These are phyloP conservation scores for Limanda limanda DNA, from an alignment of 2,113 vertebrate species.

Conservation along the genomic window DNA sequence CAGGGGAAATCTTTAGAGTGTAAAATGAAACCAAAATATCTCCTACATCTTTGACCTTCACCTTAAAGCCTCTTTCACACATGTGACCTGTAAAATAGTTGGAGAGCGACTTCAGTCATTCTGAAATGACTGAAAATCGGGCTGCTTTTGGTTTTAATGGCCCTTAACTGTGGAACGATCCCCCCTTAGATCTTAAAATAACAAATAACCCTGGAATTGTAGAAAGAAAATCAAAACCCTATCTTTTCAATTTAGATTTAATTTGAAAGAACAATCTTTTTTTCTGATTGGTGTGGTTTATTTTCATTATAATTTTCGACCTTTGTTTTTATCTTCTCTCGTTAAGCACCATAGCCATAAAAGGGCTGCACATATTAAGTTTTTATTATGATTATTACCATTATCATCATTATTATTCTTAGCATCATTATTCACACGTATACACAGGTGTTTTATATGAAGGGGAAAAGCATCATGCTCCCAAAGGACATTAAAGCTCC, in stretches of 20 bases:
- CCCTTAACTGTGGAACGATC: neutral
- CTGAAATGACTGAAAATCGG: neutral
- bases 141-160: neutral
- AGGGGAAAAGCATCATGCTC: neutral
- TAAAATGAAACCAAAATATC: conserved; percentile 14
- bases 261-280: neutral
- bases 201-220: neutral
- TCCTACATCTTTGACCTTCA: neutral
- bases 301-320: too few species aligned
- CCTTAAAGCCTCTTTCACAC: conserved; percentile 48
- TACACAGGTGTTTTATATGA: neutral
- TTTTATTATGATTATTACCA: neutral
- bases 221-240: neutral
- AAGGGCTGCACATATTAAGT: neutral
- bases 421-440: neutral
- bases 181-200: neutral
- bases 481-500: neutral
- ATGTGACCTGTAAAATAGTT: conserved; percentile 17
- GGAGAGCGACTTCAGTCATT: neutral
- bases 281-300: too few species aligned
- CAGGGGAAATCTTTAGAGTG: conserved; percentile 25
- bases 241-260: neutral
- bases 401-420: neutral
- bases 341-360: too few species aligned
- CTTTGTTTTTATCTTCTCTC: too few species aligned